Evolutionary conservation across 2,888 invertebrate genomes (phyloP).

Genomic region (Mylabris sibirica): DNA sequence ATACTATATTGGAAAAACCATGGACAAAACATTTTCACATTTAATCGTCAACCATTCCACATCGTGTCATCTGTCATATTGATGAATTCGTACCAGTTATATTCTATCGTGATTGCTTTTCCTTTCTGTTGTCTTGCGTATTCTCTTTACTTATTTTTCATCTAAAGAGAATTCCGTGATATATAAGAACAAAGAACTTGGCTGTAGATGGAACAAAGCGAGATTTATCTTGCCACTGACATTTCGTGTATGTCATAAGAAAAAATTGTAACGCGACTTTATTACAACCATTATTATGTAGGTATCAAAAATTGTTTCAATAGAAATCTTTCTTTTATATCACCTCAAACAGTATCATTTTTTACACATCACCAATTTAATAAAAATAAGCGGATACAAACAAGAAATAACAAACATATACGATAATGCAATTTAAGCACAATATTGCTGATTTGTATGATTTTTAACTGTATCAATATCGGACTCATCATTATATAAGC

Average conservation of each 20-base stretch:
- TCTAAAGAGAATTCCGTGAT: background rate
- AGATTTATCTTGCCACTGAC: background rate
- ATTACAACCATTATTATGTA: background rate
- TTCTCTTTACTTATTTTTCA: background rate
- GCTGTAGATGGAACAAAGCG: background rate
- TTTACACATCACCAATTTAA: no score
- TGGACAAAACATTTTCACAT: background rate
- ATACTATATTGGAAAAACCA: background rate
- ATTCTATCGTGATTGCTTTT: background rate
- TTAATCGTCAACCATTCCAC: background rate
- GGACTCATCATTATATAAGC: slow-evolving; percentile 11
- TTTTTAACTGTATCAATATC: slow-evolving; percentile 16
- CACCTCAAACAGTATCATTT: no score
- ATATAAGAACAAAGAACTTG: slow-evolving; percentile 1
- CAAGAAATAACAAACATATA: no score
- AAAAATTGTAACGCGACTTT: background rate
- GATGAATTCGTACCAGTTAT: slow-evolving; percentile 10
- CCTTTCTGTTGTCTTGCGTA: background rate
- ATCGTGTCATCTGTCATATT: slow-evolving; percentile 1
- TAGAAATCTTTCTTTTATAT: no score
- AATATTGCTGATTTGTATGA: slow-evolving; percentile 24
- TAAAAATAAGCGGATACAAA: no score
- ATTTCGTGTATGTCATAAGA: background rate
- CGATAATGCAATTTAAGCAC: no score
- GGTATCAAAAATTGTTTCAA: no score